Base-by-base conservation (phyloP, 2,888 invertebrate genomes). In the Dysmachus trigonus region DNA sequence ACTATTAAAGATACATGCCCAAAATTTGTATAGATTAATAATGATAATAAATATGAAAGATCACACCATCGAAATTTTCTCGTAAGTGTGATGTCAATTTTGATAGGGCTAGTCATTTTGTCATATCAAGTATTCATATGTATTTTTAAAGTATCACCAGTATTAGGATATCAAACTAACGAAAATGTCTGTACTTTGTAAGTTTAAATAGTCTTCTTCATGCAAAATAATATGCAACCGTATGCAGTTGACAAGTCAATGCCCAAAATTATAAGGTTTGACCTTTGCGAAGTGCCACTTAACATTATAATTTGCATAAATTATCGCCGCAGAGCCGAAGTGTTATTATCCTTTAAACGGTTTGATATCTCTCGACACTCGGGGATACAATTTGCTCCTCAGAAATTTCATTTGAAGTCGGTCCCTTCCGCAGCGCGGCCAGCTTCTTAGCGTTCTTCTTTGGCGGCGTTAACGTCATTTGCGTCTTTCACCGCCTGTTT, bases 281-380 rank as follows among this genome's bases (percentile, higher is more conserved):
- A 81, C 81, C 81, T 81, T n/a, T 51, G 6, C 41, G 18, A 51
- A 81, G 33, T 82, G 62, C 35, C 82, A 82, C 82, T 82, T 71
- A 82, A 33, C 71, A 82, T 30, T 62, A 38, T 85, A 84, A 86
- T 86, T 86, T 85, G 38, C 87, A 85, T 87, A 87, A 87, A 87
- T 87, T 87, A 87, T 82, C 81, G 51, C 82, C 81, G 74, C 22
- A 86, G 73, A 81, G 85, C 22, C 86, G 62, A 81, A 81, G 85
- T 81, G 82, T 71, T 72, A 87, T 85, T 85, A 85, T 82, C 85
- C 73, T 30, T 87, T 85, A 87, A 87, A 85, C 82, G 87, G 81
- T 87, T 85, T 87, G 76, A 87, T 87, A 85, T 87, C 82, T 85
- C 82, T 76, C 71, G 82, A 82, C 82, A 62, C 82, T 71, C 71